Base-by-base conservation (phyloP, 2,888 invertebrate genomes). In the Drosophila mulleri region DNA sequence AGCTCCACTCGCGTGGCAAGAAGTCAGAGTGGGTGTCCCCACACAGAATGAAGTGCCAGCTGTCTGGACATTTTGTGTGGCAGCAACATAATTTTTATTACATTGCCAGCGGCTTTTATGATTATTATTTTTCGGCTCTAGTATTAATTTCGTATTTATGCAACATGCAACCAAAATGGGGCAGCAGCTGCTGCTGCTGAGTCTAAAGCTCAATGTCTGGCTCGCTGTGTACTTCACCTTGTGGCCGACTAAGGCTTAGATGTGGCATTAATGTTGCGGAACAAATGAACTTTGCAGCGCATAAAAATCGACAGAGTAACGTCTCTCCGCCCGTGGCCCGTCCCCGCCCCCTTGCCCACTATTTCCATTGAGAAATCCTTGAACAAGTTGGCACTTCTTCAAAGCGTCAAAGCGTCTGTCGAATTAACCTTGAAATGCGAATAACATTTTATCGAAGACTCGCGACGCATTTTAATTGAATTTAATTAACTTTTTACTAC, bases 371-470 rank as follows among this genome's bases (percentile, higher is more conserved):
- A 0, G 26, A 20, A 23, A 70, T 48, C 50, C 64, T 64, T 61
- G 48, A 48, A 29, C 45, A 58, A 62, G 73, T 79, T 89, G 82
- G 72, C 83, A 86, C 86, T 89, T 86, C 88, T 89, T 89, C 74
- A 58, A 67, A 79, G 76, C 68, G 75, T 75, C 82, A 71, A 83
- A 83, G 68, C 67, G 81, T 78, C 67, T 77, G 79, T 61, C 88
- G 63, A 88, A 81, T 86, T 89, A 88, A 88, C 90, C 86, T 87
- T 87, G 90, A 87, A 88, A 71, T 70, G 66, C 71, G 79, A 85
- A 86, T 89, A 89, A 89, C 90, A 86, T 83, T 88, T 89, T 67
- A 83, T 86, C 90, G 86, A 89, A 88, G 83, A 89, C 90, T 70
- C 77, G 88, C 79, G 53, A 73, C 90, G 86, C 86, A 87, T 87